phyloP scores from a whole-genome alignment of 2,797 vertebrate species.

The Melanotaenia trifasciata region DNA sequence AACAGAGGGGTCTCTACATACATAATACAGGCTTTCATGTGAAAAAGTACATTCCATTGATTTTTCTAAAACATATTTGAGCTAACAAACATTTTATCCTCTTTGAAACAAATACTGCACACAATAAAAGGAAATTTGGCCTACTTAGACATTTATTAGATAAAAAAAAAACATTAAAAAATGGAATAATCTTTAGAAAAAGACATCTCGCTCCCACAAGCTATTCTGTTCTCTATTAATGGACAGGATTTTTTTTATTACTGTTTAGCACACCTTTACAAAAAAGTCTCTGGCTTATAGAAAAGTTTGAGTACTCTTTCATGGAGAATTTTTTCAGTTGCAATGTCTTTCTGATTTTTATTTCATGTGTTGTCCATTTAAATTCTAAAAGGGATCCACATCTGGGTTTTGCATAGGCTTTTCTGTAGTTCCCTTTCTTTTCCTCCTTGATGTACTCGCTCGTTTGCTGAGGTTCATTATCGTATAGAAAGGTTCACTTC shows the following conservation, averaged over 20 bases:
- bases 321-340: not conserved
- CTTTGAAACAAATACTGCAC: not conserved
- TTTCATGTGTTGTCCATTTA: not conserved
- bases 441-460: not conserved
- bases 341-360: not conserved
- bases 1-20: not conserved
- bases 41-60: not conserved
- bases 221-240: not conserved
- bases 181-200: too few relatives aligned
- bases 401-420: not conserved
- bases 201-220: too few relatives aligned
- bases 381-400: not conserved
- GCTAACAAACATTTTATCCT: not conserved
- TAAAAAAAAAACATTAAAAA: too few relatives aligned
- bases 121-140: not conserved
- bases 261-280: not conserved
- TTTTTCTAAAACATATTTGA: not conserved
- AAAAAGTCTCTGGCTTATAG: not conserved
- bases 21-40: not conserved
- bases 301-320: not conserved
- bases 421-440: not conserved
- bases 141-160: not conserved
- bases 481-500: not conserved
- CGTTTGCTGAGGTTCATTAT: not conserved
- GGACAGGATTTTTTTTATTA: not conserved